Percentiles rank a stretch among this genome's conserved stretches.
Evolutionary conservation across 1,140 invertebrate species (phyloP).

Genomic region (Patella vulgata): DNA sequence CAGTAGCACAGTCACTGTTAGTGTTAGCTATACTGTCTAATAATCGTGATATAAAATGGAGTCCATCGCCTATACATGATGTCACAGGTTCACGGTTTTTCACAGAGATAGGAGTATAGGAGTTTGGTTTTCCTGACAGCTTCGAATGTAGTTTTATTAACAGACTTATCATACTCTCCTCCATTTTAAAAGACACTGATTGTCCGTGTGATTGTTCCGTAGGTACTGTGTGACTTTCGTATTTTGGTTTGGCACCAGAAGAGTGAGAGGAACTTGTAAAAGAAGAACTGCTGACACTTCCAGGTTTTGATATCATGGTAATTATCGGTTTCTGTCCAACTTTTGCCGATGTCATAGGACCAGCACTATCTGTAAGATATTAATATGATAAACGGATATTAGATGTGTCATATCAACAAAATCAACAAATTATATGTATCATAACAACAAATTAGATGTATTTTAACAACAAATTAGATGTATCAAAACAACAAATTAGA

Average conservation of each 20-base stretch:
- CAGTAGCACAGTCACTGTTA: constrained; percentile 73
- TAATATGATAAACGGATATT: constrained; percentile 1
- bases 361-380: constrained; percentile 43
- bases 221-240: constrained; percentile 46
- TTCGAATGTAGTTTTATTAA: constrained; percentile 93
- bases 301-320: constrained; percentile 19
- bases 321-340: constrained; percentile 45
- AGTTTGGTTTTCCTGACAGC: constrained; percentile 83
- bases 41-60: constrained; percentile 84
- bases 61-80: constrained; percentile 80
- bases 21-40: constrained; percentile 60
- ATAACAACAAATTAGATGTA: no score
- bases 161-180: constrained; percentile 92
- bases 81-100: constrained; percentile 22
- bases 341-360: constrained; percentile 56
- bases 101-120: constrained; percentile 50
- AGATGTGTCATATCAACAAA: no score
- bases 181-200: constrained; percentile 59
- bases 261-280: background rate
- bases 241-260: constrained; percentile 36
- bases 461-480: no score
- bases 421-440: no score
- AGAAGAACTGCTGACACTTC: constrained; percentile 2
- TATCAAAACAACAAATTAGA: no score
- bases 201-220: constrained; percentile 35